These are phyloP conservation scores for Phortica variegata DNA, from an alignment of 1,140 invertebrate species.

Conservation along the genomic window DNA sequence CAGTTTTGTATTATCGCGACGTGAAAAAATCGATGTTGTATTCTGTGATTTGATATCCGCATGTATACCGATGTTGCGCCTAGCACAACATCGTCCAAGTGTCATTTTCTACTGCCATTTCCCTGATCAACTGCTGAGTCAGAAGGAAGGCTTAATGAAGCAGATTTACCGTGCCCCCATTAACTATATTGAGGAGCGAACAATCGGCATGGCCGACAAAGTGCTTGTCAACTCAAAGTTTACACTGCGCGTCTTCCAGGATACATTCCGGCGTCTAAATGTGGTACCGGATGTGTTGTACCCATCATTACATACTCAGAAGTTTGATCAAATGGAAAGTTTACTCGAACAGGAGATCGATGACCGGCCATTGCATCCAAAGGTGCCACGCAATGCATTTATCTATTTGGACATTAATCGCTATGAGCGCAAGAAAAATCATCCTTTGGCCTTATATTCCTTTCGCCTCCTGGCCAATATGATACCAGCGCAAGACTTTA, in stretches of 20 bases:
- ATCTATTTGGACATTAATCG: constrained; percentile 94
- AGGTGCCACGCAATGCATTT: constrained; percentile 60
- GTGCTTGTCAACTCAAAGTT: constrained; percentile 95
- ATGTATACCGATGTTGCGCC: constrained; percentile 79
- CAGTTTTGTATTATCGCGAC: constrained; percentile 60
- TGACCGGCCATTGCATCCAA: constrained; percentile 27
- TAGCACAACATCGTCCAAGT: constrained; percentile 63
- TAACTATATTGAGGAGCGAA: constrained; percentile 89
- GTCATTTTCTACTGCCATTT: constrained; percentile 98
- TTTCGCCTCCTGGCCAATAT: constrained; percentile 68
- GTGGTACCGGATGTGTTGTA: constrained; percentile 82
- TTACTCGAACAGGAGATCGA: constrained; percentile 44
- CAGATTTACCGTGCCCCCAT: constrained; percentile 83
- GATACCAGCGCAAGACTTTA: constrained; percentile 62
- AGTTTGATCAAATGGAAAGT: constrained; percentile 65
- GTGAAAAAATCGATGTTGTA: constrained; percentile 74
- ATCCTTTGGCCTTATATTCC: constrained; percentile 79
- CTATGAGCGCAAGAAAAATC: constrained; percentile 96
- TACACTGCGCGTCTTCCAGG: constrained; percentile 78
- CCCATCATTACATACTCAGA: constrained; percentile 85
- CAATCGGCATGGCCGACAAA: constrained; percentile 81
- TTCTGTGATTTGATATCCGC: constrained; percentile 92
- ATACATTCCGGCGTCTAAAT: constrained; percentile 77
- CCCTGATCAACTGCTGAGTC: constrained; percentile 88
- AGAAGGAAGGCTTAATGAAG: constrained; percentile 69